Percentiles rank a stretch among this genome's conserved stretches.
Conservation (phyloP, 2,113 vertebrate genomes). For the Condylura cristata region DNA sequence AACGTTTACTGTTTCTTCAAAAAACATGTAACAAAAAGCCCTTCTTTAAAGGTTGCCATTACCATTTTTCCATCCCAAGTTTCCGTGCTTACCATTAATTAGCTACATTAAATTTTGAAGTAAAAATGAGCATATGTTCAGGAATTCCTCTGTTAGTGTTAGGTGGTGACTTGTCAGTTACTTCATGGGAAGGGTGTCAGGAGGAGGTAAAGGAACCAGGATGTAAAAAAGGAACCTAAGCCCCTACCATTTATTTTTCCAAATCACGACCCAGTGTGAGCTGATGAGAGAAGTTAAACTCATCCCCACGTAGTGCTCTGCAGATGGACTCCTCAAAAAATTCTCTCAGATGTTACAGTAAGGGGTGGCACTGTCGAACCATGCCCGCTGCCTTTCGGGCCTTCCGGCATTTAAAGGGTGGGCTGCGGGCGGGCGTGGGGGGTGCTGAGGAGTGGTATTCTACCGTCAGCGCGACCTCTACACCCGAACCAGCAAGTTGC, state of each 20-base stretch:
- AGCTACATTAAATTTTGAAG: background rate
- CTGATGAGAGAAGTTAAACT: conserved; percentile 31
- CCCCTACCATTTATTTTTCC: background rate
- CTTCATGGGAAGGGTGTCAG: background rate
- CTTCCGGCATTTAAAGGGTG: background rate
- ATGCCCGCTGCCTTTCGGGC: background rate
- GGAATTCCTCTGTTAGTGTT: background rate
- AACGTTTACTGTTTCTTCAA: background rate
- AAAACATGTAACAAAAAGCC: background rate
- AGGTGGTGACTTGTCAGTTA: background rate
- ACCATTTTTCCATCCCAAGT: background rate
- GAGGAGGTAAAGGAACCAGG: too few species aligned
- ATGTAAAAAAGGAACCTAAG: background rate
- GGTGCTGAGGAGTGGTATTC: accelerated
- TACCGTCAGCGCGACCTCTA: background rate
- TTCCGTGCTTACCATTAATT: background rate
- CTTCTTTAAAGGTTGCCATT: background rate
- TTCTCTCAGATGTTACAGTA: background rate
- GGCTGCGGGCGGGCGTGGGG: background rate
- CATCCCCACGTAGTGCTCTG: background rate
- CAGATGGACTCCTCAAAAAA: background rate
- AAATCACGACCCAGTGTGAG: background rate
- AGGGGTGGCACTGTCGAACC: background rate
- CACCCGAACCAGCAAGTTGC: background rate
- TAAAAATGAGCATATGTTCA: background rate